A percentile compares a stretch with the other conserved stretches of the same genome.
phyloP scores from a whole-genome alignment of 2,888 invertebrate genomes.

The Eretmocerus hayati region DNA sequence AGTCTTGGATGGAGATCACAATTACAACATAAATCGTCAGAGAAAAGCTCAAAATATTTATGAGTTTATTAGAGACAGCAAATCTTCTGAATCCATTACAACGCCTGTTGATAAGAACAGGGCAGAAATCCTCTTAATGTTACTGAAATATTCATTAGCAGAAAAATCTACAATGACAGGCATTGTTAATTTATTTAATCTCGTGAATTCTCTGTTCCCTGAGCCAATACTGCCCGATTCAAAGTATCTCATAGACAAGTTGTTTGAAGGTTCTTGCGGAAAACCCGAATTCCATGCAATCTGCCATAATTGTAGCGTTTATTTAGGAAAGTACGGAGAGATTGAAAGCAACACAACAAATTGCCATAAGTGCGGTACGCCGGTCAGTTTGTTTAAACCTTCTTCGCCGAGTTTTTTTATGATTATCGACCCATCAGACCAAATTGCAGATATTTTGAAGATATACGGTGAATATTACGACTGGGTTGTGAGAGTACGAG shows the following conservation, averaged over 20 bases:
- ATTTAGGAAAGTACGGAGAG: not conserved
- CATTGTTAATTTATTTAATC: not conserved
- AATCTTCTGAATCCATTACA: not conserved
- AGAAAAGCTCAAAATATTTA: not conserved
- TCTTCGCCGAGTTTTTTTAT: not conserved
- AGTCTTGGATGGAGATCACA: too few relatives aligned
- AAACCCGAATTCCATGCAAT: not conserved
- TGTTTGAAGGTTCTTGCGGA: not conserved
- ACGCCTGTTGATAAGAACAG: not conserved
- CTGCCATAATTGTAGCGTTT: not conserved
- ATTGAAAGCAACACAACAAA: not conserved
- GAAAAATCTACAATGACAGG: not conserved
- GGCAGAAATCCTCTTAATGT: not conserved
- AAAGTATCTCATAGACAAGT: not conserved
- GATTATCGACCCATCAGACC: not conserved
- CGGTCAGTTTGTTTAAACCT: not conserved
- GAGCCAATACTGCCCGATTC: not conserved
- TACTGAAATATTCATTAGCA: not conserved
- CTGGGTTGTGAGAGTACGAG: not conserved
- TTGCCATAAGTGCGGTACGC: not conserved
- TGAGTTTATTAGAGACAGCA: not conserved
- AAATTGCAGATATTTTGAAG: conserved; percentile 1
- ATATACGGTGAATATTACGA: conserved; percentile 1
- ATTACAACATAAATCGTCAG: too few relatives aligned
- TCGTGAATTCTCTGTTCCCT: not conserved